These are phyloP conservation scores for Ceraclea dissimilis DNA, from an alignment of 2,888 invertebrate species.

Conservation along the genomic window DNA sequence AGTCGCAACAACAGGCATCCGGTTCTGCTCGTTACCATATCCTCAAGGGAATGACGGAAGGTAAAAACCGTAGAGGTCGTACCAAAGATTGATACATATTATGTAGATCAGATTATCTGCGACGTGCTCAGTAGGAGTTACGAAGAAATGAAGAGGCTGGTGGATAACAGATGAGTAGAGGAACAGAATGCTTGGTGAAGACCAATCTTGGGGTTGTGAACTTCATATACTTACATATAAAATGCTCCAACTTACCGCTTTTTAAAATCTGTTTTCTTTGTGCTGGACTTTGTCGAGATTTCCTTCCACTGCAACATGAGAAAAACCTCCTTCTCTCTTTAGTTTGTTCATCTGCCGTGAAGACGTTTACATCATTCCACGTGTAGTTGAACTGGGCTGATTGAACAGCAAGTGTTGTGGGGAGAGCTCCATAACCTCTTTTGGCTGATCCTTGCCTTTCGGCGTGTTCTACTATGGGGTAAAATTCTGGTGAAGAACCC, in stretches of 20 bases:
- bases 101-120: no score
- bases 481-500: slow-evolving; percentile 27
- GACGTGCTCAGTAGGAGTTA: no score
- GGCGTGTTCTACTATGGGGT: slow-evolving; percentile 33
- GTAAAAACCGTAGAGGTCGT: no score
- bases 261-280: slow-evolving; percentile 66
- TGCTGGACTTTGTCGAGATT: slow-evolving; percentile 34
- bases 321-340: slow-evolving; percentile 34
- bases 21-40: no score
- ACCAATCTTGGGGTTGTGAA: no score
- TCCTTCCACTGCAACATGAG: slow-evolving; percentile 45
- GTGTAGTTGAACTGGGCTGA: slow-evolving; percentile 54
- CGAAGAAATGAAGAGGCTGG: no score
- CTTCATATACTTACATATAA: no score
- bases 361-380: slow-evolving; percentile 74
- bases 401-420: neutral
- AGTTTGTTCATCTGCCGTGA: slow-evolving; percentile 50
- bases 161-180: no score
- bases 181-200: no score
- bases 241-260: slow-evolving; percentile 59
- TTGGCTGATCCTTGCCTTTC: slow-evolving; percentile 23
- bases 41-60: no score
- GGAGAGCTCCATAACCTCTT: slow-evolving; percentile 29
- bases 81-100: no score
- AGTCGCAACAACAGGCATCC: no score